Evolutionary conservation across 1,140 invertebrate species (phyloP).

Genomic region (Eueides isabella): DNA sequence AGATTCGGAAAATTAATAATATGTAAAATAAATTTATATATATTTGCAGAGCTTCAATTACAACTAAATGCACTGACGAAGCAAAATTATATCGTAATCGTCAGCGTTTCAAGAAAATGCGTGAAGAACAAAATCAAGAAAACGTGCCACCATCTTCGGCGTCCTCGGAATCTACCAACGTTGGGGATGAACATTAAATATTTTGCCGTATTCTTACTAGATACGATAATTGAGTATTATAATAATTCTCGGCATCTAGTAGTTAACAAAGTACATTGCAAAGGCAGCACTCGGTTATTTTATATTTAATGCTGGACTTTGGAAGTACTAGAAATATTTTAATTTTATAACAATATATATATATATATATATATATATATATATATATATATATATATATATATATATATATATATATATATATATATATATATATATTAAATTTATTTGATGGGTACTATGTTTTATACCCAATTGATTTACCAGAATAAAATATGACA

Average conservation of each 20-base stretch:
- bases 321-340: background rate
- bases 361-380: too few relatives aligned
- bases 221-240: background rate
- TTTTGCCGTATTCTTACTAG: background rate
- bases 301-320: background rate
- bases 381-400: too few relatives aligned
- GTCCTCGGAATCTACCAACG: constrained; percentile 44
- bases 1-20: too few relatives aligned
- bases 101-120: constrained; percentile 41
- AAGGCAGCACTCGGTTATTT: background rate
- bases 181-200: constrained; percentile 26
- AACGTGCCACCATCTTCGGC: constrained; percentile 45
- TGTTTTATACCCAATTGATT: too few relatives aligned
- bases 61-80: constrained; percentile 84
- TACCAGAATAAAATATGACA: too few relatives aligned
- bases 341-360: background rate
- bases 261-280: background rate
- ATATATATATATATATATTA: too few relatives aligned
- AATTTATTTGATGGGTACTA: too few relatives aligned
- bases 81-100: constrained; percentile 72
- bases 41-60: constrained; percentile 73
- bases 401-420: too few relatives aligned
- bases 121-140: constrained; percentile 49
- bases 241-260: background rate
- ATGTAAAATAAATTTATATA: too few relatives aligned